Evolutionary conservation across 2,113 vertebrate species (phyloP).

Genomic region (Ceyx cyanopectus): DNA sequence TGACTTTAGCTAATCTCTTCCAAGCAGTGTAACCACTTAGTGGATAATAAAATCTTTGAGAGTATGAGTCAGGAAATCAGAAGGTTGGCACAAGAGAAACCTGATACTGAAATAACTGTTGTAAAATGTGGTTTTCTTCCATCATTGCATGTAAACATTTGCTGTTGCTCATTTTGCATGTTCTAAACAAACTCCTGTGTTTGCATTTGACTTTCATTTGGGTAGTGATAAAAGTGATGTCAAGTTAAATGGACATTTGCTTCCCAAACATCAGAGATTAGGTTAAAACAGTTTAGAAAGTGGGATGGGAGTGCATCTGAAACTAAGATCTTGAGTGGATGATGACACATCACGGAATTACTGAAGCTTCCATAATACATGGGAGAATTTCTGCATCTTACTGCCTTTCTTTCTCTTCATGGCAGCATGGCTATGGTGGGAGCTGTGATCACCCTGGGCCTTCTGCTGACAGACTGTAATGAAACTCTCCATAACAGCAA

Average conservation of each 20-base stretch:
- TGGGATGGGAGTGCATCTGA: background rate
- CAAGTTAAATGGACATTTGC: background rate
- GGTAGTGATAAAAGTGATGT: background rate
- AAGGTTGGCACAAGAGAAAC: background rate
- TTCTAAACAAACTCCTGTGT: background rate
- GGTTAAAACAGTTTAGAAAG: background rate
- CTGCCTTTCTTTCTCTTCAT: background rate
- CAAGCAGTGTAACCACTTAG: background rate
- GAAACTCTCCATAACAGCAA: background rate
- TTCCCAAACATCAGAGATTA: background rate
- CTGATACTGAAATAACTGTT: background rate
- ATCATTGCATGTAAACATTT: background rate
- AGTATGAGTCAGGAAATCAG: background rate
- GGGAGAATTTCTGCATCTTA: background rate
- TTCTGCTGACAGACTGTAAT: background rate
- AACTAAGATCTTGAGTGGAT: background rate
- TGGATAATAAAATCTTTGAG: background rate
- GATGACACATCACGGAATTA: background rate
- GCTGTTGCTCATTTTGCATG: background rate
- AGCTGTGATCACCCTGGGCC: background rate
- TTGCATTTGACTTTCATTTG: background rate
- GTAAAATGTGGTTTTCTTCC: background rate
- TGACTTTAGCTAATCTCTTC: background rate
- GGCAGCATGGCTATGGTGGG: background rate
- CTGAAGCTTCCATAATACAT: background rate